Evolutionary conservation across 2,797 vertebrate species (phyloP).

Genomic region (Eulemur mongoz): DNA sequence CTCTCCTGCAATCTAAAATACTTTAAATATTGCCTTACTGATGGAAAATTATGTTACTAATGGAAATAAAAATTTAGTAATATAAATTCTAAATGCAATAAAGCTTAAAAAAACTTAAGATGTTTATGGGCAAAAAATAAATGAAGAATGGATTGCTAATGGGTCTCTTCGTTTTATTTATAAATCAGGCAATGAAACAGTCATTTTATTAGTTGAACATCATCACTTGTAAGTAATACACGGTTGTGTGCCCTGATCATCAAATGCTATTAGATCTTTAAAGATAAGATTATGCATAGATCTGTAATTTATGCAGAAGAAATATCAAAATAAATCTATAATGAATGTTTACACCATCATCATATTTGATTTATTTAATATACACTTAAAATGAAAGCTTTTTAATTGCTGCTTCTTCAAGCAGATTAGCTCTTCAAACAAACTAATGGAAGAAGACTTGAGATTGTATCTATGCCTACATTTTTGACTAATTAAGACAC

Average conservation of each 20-base stretch:
- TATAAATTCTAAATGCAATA: background rate
- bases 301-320: conserved; percentile 74
- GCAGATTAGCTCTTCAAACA: conserved; percentile 72
- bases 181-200: conserved; percentile 24
- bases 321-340: conserved; percentile 76
- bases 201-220: conserved; percentile 44
- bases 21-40: background rate
- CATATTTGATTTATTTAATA: conserved; percentile 80
- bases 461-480: conserved; percentile 51
- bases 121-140: background rate
- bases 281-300: conserved; percentile 63
- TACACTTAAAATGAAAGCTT: conserved; percentile 76
- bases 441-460: conserved; percentile 65
- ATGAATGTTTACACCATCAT: conserved; percentile 73
- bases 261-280: conserved; percentile 75
- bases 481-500: conserved; percentile 38
- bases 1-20: background rate
- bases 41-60: background rate
- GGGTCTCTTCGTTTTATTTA: conserved; percentile 13
- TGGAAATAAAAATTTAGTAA: background rate
- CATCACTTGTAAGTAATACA: background rate
- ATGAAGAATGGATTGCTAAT: background rate
- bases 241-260: conserved; percentile 69
- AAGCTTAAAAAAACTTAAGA: background rate
- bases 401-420: conserved; percentile 78